Conservation (phyloP, 2,888 invertebrate genomes). For the Harmothoe impar region DNA sequence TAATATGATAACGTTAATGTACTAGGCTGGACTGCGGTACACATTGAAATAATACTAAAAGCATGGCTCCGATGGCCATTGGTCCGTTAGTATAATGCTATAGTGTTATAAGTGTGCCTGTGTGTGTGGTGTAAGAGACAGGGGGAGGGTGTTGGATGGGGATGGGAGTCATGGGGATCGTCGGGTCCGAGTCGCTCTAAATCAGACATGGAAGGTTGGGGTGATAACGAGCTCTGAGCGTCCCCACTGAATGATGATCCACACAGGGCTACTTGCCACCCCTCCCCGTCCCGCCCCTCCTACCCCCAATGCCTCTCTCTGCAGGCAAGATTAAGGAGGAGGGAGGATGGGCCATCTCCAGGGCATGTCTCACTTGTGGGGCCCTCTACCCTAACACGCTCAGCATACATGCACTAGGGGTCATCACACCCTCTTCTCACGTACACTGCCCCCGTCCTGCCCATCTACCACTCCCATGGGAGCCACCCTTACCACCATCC, state of each 20-base stretch:
- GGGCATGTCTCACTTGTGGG: background rate
- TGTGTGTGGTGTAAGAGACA: background rate
- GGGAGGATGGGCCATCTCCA: background rate
- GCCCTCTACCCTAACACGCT: background rate
- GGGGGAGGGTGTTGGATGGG: background rate
- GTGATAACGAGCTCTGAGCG: slow-evolving; percentile 23
- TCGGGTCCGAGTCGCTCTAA: background rate
- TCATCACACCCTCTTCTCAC: background rate
- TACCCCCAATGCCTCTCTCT: background rate
- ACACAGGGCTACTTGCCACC: background rate
- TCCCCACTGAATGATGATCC: slow-evolving; percentile 6
- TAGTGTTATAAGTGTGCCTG: background rate
- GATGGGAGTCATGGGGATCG: no score
- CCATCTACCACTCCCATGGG: background rate
- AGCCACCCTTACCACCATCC: no score
- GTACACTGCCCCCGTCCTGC: background rate
- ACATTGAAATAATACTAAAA: no score
- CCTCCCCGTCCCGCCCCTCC: background rate
- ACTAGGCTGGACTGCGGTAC: no score
- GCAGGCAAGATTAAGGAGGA: slow-evolving; percentile 23
- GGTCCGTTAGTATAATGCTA: background rate
- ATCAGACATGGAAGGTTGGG: background rate
- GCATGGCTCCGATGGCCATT: no score
- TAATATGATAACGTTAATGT: no score
- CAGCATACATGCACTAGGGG: background rate